phyloP scores from a whole-genome alignment of 2,113 vertebrate species.

The Pampusana beccarii region DNA sequence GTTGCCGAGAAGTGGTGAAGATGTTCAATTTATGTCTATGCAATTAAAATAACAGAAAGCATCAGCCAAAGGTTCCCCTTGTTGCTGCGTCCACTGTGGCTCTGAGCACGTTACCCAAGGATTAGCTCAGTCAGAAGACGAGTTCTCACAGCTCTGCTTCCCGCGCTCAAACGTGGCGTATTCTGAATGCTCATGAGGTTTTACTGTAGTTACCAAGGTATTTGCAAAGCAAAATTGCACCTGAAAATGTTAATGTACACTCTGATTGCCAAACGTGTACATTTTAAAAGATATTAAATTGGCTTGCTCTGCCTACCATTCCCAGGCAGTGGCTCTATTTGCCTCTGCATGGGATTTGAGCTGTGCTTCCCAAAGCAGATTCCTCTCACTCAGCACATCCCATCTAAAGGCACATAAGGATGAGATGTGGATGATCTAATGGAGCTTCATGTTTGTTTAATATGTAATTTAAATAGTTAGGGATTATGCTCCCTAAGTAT shows the following conservation, averaged over 20 bases:
- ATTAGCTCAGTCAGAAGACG: background rate
- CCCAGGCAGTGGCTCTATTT: background rate
- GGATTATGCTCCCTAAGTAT: background rate
- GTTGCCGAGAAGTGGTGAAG: background rate
- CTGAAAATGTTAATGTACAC: slow-evolving; percentile 16
- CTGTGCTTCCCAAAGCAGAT: background rate
- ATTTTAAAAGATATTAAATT: slow-evolving; percentile 14
- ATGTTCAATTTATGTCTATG: background rate
- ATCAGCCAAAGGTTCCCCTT: background rate
- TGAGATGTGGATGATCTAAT: background rate
- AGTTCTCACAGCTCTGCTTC: background rate
- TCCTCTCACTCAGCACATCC: background rate
- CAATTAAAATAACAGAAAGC: background rate
- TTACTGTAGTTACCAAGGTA: background rate
- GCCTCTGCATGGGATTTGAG: background rate
- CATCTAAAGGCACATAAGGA: background rate
- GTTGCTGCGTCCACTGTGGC: background rate
- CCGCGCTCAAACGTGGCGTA: background rate
- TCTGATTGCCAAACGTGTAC: background rate
- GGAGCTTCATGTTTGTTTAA: background rate
- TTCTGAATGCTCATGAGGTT: background rate
- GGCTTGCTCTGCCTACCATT: background rate
- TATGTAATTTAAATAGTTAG: background rate
- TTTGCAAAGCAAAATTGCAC: background rate
- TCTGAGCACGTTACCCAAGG: rapidly evolving